Evolutionary conservation across 2,113 vertebrate genomes (phyloP), one percentile per base, ranked within the genome.

Genomic region (Triplophysa tibetana): DNA sequence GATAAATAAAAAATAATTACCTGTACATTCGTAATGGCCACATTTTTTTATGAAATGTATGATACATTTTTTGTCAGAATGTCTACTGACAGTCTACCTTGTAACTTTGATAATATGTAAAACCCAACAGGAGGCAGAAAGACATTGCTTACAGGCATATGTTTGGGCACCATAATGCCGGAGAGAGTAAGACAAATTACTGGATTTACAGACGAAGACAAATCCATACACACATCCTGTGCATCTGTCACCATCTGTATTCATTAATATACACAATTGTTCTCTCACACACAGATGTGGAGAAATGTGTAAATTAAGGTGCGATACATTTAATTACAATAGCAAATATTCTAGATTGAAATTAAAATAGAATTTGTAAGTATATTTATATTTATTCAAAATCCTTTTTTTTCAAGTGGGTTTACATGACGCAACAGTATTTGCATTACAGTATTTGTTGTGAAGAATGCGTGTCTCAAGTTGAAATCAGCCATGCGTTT

Each of bases 111-210:
- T 52, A 48, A 48, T 0, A 14, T 50, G 3, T 17, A 52, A 54
- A 26, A 29, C 16, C 16, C 23, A 69, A 26, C 21, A 23, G 21
- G 21, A 54, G 16, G 48, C 38, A n/a, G 13, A 8, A 70, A 56
- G 26, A 72, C 50, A 56, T 72, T 72, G 26, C 69, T 72, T 72
- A 72, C 50, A 72, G 24, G 29, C 50, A 56, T 70, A 70, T 70
- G 68, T 70, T 19, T 54, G 68, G 50, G 26, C 50, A 56, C 26
- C 50, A 72, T 72, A 21, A 72, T 11, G 68, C 43, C 64, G 24
- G 17, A 52, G 61, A 76, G 48, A 64, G 38, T 41, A 9, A 76
- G 61, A 76, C 74, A 76, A 52, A 76, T 76, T 1, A 76, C 74
- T 21, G 48, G 65, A 38, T 24, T 65, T 63, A 38, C 29, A 64